phyloP scores from a whole-genome alignment of 2,797 vertebrate genomes.

The Meda fulgida region DNA sequence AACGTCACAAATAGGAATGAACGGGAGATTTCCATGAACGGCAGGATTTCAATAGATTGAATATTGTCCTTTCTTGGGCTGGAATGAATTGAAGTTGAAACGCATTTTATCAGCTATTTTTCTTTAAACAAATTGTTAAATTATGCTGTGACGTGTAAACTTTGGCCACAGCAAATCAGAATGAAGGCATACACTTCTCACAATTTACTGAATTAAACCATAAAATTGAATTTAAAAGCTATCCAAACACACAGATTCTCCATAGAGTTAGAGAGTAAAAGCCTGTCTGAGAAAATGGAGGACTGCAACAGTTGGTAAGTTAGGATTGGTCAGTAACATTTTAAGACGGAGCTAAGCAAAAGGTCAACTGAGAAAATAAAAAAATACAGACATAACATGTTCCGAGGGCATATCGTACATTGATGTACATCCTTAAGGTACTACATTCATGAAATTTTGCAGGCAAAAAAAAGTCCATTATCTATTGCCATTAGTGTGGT shows the following conservation, averaged over 20 bases:
- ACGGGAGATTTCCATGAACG: background rate
- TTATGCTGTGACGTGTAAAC: background rate
- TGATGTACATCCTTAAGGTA: background rate
- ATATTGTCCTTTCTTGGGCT: background rate
- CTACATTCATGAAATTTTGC: background rate
- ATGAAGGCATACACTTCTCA: background rate
- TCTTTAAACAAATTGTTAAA: background rate
- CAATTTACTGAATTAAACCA: background rate
- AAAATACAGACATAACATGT: conserved; percentile 23
- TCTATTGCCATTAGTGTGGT: background rate
- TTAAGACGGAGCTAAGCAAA: background rate
- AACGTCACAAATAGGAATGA: conserved; percentile 1
- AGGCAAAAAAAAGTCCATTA: background rate
- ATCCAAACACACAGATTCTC: background rate
- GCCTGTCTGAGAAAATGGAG: background rate
- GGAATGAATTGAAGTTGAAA: background rate
- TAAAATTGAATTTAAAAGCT: background rate
- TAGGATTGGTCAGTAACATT: background rate
- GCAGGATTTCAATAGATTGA: too few species aligned
- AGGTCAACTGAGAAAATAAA: background rate
- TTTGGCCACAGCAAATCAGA: background rate
- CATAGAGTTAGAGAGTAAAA: background rate
- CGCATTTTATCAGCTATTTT: background rate
- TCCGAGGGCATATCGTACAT: background rate
- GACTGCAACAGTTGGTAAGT: background rate